Evolutionary conservation across 2,797 vertebrate genomes (phyloP).

Genomic region (Dryobates pubescens): DNA sequence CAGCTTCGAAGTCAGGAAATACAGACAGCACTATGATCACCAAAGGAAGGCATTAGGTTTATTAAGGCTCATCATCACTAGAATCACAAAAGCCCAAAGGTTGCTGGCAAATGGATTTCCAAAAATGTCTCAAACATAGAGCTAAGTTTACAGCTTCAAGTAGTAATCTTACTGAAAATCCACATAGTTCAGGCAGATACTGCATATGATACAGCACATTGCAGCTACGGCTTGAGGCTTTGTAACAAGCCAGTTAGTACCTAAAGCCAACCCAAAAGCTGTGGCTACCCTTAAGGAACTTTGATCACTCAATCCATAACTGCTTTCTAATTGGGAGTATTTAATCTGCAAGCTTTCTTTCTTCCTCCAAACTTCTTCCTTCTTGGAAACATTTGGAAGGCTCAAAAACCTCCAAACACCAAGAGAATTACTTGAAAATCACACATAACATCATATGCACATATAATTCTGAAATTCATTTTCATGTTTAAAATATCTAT

Average conservation of each 20-base stretch:
- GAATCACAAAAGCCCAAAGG: not conserved
- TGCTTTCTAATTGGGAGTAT: not conserved
- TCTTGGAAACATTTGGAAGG: not conserved
- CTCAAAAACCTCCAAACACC: not conserved
- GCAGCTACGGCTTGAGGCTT: not conserved
- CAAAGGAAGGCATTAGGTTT: not conserved
- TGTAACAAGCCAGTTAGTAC: not conserved
- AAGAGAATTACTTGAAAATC: not conserved
- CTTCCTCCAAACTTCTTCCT: not conserved
- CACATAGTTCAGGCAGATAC: not conserved
- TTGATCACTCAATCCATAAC: not conserved
- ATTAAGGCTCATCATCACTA: not conserved
- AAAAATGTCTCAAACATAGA: not conserved
- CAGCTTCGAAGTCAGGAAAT: not conserved
- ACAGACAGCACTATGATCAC: not conserved
- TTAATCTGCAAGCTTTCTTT: not conserved
- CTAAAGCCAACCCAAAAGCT: not conserved
- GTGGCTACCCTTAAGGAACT: not conserved
- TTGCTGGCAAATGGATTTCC: not conserved
- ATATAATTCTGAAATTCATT: not conserved
- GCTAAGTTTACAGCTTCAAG: not conserved
- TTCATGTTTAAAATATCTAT: not conserved
- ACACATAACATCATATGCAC: fast-evolving
- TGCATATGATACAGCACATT: not conserved
- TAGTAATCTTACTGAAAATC: not conserved